phyloP scores from a whole-genome alignment of 2,888 invertebrate species.

The Didymodactylos carnosus region DNA sequence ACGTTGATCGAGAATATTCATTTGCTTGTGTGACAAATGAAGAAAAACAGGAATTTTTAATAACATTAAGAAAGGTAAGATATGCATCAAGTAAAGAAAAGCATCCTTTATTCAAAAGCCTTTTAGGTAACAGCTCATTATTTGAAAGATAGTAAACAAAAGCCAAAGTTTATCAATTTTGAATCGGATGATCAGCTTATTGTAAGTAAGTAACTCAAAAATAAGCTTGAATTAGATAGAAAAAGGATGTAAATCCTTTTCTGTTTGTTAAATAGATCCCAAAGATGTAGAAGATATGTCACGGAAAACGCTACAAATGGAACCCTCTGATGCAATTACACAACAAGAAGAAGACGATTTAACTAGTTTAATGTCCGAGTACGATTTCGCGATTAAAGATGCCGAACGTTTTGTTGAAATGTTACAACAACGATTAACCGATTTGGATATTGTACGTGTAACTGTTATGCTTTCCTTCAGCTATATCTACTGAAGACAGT shows the following conservation, averaged over 20 bases:
- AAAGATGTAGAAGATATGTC: background rate
- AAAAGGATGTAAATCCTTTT: no score
- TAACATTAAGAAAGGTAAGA: background rate
- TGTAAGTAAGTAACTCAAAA: background rate
- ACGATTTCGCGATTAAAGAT: conserved; percentile 69
- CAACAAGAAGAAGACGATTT: conserved; percentile 66
- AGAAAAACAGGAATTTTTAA: background rate
- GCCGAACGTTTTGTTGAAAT: conserved; percentile 53
- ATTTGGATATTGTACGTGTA: conserved; percentile 54
- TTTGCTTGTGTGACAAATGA: background rate
- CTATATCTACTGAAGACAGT: background rate
- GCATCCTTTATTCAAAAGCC: background rate
- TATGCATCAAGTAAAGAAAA: background rate
- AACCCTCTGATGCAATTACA: conserved; percentile 42
- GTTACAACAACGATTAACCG: conserved; percentile 58
- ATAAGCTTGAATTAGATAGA: no score
- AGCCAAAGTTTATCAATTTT: background rate
- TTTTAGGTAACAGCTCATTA: background rate
- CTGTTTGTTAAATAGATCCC: background rate
- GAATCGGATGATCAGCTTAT: background rate
- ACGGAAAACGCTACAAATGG: background rate
- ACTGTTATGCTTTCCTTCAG: background rate
- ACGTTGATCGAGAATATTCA: background rate
- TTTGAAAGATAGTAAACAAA: background rate
- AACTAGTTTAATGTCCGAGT: conserved; percentile 58